A percentile compares a stretch with the other conserved stretches of the same genome.
These are phyloP conservation scores for Polypterus senegalus DNA, from an alignment of 2,113 vertebrate genomes.

Conservation along the genomic window DNA sequence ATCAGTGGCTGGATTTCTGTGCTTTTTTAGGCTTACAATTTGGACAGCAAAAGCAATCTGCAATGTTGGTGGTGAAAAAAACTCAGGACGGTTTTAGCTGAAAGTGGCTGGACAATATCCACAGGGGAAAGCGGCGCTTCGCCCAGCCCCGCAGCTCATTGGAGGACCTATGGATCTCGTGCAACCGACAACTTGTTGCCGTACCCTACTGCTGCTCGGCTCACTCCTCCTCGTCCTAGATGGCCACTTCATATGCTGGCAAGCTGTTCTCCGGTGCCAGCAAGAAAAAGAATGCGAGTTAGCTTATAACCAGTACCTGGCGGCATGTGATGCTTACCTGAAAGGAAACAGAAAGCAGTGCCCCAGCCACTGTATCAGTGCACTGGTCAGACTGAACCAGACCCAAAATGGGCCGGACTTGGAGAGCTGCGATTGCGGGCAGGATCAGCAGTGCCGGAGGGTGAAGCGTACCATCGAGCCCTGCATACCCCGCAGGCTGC, in stretches of 20 bases:
- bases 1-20: too few species aligned
- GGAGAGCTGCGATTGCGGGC: slow-evolving; percentile 54
- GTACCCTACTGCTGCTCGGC: slow-evolving; percentile 35
- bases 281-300: slow-evolving; percentile 51
- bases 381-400: slow-evolving; percentile 51
- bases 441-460: slow-evolving; percentile 39
- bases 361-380: slow-evolving; percentile 58
- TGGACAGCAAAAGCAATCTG: too few species aligned
- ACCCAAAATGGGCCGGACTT: slow-evolving; percentile 46
- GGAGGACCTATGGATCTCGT: too few species aligned
- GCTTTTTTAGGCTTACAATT: too few species aligned
- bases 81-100: too few species aligned
- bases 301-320: slow-evolving; percentile 45
- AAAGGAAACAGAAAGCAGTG: slow-evolving; percentile 38
- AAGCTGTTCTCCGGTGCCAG: slow-evolving; percentile 50
- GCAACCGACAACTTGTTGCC: slow-evolving; percentile 24
- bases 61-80: too few species aligned
- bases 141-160: too few species aligned
- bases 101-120: too few species aligned
- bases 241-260: slow-evolving; percentile 51
- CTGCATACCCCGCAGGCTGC: slow-evolving; percentile 47
- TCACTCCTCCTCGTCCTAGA: slow-evolving; percentile 38
- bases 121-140: too few species aligned
- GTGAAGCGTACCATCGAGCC: slow-evolving; percentile 53
- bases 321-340: slow-evolving; percentile 48